Evolutionary conservation across 2,888 invertebrate species (phyloP).

Genomic region (Mactromeris polynyma): DNA sequence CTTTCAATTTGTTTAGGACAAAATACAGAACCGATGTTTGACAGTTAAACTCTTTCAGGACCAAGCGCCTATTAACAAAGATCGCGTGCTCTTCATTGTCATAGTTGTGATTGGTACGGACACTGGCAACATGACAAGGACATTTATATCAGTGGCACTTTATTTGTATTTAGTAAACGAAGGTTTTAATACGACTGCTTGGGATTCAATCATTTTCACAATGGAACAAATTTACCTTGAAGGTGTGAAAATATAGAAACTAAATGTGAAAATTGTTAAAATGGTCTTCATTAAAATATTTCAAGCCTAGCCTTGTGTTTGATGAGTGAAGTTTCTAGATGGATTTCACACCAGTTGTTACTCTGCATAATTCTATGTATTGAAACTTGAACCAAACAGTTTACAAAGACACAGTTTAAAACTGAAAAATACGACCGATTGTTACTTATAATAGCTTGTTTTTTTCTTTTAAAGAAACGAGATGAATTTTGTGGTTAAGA

Average conservation of each 20-base stretch:
- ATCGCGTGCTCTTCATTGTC: conserved; percentile 30
- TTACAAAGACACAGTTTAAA: background rate
- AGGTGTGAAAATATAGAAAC: background rate
- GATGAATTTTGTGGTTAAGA: background rate
- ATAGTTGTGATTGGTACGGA: conserved; percentile 41
- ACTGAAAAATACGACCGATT: background rate
- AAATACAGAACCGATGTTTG: conserved; percentile 42
- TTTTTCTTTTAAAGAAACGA: background rate
- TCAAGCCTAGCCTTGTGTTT: background rate
- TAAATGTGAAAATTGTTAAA: background rate
- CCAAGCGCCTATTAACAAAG: conserved; percentile 34
- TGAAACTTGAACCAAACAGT: background rate
- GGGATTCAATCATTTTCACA: background rate
- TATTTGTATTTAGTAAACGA: conserved; percentile 15
- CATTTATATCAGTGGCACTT: conserved; percentile 12
- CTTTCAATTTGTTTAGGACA: conserved; percentile 26
- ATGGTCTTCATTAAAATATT: background rate
- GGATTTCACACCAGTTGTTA: background rate
- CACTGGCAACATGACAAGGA: conserved; percentile 23
- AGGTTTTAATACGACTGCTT: background rate
- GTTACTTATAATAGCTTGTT: background rate
- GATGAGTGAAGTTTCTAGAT: background rate
- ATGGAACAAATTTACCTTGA: background rate
- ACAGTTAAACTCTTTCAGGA: conserved; percentile 47
- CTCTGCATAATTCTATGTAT: background rate